These are phyloP conservation scores for Chaenodraco wilsoni DNA, from an alignment of 2,797 vertebrate species.

Conservation along the genomic window DNA sequence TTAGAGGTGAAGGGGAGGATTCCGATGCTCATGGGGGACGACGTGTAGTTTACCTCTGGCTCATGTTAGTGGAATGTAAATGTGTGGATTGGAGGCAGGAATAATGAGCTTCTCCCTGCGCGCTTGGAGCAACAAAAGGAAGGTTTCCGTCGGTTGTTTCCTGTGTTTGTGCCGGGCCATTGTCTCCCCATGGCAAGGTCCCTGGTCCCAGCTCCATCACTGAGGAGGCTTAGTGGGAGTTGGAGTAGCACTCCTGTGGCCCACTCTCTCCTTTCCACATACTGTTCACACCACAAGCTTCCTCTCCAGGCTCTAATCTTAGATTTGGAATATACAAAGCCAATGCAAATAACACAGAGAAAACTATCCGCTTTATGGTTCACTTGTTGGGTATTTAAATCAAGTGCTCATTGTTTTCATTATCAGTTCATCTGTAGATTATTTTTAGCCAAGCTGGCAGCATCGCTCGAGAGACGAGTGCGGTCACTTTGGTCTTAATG, in stretches of 20 bases:
- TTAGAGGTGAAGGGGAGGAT: neutral
- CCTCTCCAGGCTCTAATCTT: constrained; percentile 25
- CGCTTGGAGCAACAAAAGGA: constrained; percentile 7
- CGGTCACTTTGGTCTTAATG: neutral
- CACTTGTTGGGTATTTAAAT: neutral
- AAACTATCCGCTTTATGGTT: neutral
- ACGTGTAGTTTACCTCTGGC: constrained; percentile 23
- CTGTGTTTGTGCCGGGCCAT: constrained; percentile 14
- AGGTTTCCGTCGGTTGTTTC: constrained; percentile 33
- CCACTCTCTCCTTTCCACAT: constrained; percentile 1
- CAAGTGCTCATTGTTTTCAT: neutral
- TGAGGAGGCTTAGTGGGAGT: constrained; percentile 29
- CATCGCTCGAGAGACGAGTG: neutral
- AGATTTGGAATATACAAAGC: constrained; percentile 24
- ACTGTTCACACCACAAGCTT: constrained; percentile 8
- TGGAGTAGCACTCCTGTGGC: constrained; percentile 39
- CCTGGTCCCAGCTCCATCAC: constrained; percentile 32
- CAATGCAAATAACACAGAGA: constrained; percentile 17
- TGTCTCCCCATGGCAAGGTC: constrained; percentile 39
- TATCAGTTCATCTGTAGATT: neutral
- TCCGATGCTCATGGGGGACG: neutral
- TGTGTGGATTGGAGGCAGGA: constrained; percentile 12
- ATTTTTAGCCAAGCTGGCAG: neutral
- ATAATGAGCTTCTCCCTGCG: constrained; percentile 13
- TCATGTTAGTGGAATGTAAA: constrained; percentile 29